A percentile compares a stretch with the other conserved stretches of the same genome.
Evolutionary conservation across 2,113 vertebrate genomes (phyloP).

Genomic region (Andinoacara biseriatus): DNA sequence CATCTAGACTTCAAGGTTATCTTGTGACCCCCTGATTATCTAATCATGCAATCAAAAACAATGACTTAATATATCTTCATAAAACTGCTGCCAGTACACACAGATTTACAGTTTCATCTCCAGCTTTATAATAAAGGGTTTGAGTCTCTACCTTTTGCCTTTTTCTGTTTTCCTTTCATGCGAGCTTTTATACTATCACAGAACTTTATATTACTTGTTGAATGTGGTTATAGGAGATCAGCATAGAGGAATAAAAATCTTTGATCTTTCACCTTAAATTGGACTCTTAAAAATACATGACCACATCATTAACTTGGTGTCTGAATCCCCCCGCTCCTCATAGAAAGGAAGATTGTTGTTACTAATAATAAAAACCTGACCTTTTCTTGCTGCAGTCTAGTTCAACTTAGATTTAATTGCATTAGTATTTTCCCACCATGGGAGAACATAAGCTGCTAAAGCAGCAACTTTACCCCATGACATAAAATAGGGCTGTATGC

Average conservation of each 20-base stretch:
- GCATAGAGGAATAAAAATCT: slow-evolving; percentile 13
- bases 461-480: slow-evolving; percentile 66
- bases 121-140: background rate
- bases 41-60: background rate
- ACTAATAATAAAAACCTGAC: slow-evolving; percentile 69
- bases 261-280: slow-evolving; percentile 9
- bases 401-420: slow-evolving; percentile 73
- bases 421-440: slow-evolving; percentile 64
- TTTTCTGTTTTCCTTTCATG: rapidly evolving
- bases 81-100: background rate
- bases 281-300: slow-evolving; percentile 29
- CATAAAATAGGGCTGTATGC: slow-evolving; percentile 65
- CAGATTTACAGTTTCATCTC: background rate
- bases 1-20: slow-evolving; percentile 7
- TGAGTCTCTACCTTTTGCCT: background rate
- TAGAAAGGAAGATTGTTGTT: slow-evolving; percentile 46
- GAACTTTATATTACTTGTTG: slow-evolving; percentile 15
- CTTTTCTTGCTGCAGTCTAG: slow-evolving; percentile 53
- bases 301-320: slow-evolving; percentile 41
- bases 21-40: background rate
- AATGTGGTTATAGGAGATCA: background rate
- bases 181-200: background rate
- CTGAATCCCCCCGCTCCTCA: slow-evolving; percentile 35
- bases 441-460: slow-evolving; percentile 60
- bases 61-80: background rate